phyloP scores from a whole-genome alignment of 2,888 invertebrate species.

The Tyria jacobaeae region DNA sequence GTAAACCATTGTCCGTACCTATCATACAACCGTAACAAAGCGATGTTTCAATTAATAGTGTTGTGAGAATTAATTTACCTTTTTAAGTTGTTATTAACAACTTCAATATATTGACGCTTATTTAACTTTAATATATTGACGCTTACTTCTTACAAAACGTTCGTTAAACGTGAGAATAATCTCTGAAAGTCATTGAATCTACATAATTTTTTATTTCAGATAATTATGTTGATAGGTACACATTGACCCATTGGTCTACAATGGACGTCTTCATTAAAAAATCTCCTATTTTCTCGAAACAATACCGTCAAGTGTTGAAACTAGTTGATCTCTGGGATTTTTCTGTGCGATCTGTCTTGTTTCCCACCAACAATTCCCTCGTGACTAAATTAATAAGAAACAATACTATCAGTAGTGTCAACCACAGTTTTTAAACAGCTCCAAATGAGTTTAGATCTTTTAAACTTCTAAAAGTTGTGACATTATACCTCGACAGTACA shows the following conservation, averaged over 20 bases:
- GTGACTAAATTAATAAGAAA: constrained; percentile 72
- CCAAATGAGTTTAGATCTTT: constrained; percentile 33
- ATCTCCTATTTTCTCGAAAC: constrained; percentile 63
- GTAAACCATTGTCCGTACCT: constrained; percentile 64
- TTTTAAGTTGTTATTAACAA: constrained; percentile 33
- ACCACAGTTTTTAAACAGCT: constrained; percentile 46
- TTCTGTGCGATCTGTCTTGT: constrained; percentile 65
- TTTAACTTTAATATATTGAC: constrained; percentile 16
- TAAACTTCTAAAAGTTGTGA: constrained; percentile 37
- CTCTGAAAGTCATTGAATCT: background rate
- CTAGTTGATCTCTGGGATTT: constrained; percentile 70
- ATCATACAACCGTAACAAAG: constrained; percentile 47
- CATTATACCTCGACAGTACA: constrained; percentile 27
- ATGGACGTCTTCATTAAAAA: constrained; percentile 53
- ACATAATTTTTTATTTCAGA: background rate
- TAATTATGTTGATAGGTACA: constrained; percentile 22
- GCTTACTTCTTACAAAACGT: constrained; percentile 23
- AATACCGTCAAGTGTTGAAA: constrained; percentile 72
- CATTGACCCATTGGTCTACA: constrained; percentile 31
- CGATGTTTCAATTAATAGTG: constrained; percentile 51
- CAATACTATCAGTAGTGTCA: constrained; percentile 68
- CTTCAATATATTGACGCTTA: constrained; percentile 23
- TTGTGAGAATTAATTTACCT: constrained; percentile 50
- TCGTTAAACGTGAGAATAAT: background rate
- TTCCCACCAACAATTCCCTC: constrained; percentile 78